phyloP scores from a whole-genome alignment of 1,140 invertebrate species.

The Trypoxylus dichotomus region DNA sequence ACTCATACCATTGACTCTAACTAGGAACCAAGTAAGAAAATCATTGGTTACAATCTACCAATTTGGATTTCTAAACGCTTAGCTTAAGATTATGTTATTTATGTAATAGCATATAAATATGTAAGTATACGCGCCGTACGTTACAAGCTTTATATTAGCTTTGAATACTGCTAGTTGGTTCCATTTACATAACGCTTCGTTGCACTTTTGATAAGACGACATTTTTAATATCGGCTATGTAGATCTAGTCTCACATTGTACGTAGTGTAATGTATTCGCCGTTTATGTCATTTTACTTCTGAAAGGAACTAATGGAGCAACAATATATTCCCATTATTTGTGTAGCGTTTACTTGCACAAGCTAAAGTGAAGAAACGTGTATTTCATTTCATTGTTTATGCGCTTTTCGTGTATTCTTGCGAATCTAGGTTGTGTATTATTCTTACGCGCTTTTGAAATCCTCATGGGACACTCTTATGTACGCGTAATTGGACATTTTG shows the following conservation, averaged over 20 bases:
- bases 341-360: neutral
- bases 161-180: neutral
- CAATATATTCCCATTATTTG: slow-evolving; percentile 14
- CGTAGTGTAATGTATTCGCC: neutral
- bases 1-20: too few species aligned
- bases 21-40: too few species aligned
- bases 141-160: neutral
- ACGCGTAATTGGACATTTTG: neutral
- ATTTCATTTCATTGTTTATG: slow-evolving; percentile 11
- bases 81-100: neutral
- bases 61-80: neutral
- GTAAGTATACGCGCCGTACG: neutral
- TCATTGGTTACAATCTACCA: too few species aligned
- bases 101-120: neutral
- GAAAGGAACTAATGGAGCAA: slow-evolving; percentile 8
- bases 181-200: neutral
- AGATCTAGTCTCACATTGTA: neutral
- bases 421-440: neutral
- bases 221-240: neutral
- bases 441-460: neutral
- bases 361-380: neutral
- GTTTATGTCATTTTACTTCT: neutral
- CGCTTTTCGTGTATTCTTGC: neutral
- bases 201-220: neutral
- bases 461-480: neutral